A percentile compares a stretch with the other conserved stretches of the same genome.
Conservation (phyloP, 1,140 invertebrate species). For the Papilio aristodemus region DNA sequence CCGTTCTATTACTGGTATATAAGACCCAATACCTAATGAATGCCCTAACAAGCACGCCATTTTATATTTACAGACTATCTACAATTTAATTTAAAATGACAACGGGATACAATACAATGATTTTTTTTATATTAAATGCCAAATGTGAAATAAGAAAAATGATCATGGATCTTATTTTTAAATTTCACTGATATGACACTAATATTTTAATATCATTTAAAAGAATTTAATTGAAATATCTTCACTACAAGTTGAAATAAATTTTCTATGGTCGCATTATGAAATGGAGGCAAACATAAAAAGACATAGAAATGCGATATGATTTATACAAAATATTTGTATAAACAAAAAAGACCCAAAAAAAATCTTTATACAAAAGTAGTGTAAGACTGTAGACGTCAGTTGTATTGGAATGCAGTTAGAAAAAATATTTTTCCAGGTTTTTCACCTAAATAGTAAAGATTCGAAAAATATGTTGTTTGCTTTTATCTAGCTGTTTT, state of each 20-base stretch:
- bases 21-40: constrained; percentile 30
- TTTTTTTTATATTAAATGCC: neutral
- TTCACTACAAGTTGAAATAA: too few species aligned
- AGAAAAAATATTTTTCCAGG: constrained; percentile 26
- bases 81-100: constrained; percentile 1
- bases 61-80: constrained; percentile 19
- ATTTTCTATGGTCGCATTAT: neutral
- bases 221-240: too few species aligned
- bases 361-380: constrained; percentile 27
- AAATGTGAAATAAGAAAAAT: neutral
- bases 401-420: constrained; percentile 37
- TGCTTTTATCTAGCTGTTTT: constrained; percentile 29
- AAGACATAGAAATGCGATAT: constrained; percentile 6
- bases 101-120: neutral
- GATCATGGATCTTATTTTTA: too few species aligned
- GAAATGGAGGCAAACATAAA: neutral
- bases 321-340: neutral
- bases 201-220: too few species aligned
- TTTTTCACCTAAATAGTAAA: constrained; percentile 29
- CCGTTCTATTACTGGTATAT: constrained; percentile 19
- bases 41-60: neutral
- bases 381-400: constrained; percentile 22
- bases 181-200: too few species aligned
- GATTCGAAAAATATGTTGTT: constrained; percentile 39
- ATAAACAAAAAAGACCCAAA: constrained; percentile 38